A percentile compares a stretch with the other conserved stretches of the same genome.
phyloP scores from a whole-genome alignment of 2,797 vertebrate genomes.

The Paramormyrops hopkinsi region DNA sequence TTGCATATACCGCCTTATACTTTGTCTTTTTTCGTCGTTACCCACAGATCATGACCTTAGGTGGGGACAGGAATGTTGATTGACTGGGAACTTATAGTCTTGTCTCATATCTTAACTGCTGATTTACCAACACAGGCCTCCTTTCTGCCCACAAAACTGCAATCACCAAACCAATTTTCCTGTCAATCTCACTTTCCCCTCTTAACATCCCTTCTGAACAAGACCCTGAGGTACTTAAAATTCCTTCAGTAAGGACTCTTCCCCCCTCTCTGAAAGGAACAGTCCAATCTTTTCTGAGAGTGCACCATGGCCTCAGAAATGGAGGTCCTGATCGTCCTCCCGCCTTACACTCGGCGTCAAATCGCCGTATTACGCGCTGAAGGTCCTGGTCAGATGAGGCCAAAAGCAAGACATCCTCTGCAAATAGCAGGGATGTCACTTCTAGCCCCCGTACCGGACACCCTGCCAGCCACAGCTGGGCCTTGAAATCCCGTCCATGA shows the following conservation, averaged over 20 bases:
- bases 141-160: neutral
- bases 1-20: neutral
- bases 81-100: neutral
- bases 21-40: neutral
- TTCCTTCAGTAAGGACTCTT: neutral
- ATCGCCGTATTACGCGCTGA: neutral
- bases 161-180: neutral
- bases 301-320: neutral
- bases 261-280: neutral
- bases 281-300: neutral
- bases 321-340: neutral
- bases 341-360: neutral
- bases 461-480: neutral
- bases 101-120: neutral
- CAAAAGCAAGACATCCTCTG: neutral
- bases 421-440: constrained; percentile 1
- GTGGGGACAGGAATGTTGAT: neutral
- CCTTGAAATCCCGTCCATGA: neutral
- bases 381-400: neutral
- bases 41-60: neutral
- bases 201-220: neutral
- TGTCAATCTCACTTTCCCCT: neutral
- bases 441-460: neutral
- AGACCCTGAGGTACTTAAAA: neutral
- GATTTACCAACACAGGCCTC: neutral